Evolutionary conservation across 2,113 vertebrate species (phyloP).

Genomic region (Tichodroma muraria): DNA sequence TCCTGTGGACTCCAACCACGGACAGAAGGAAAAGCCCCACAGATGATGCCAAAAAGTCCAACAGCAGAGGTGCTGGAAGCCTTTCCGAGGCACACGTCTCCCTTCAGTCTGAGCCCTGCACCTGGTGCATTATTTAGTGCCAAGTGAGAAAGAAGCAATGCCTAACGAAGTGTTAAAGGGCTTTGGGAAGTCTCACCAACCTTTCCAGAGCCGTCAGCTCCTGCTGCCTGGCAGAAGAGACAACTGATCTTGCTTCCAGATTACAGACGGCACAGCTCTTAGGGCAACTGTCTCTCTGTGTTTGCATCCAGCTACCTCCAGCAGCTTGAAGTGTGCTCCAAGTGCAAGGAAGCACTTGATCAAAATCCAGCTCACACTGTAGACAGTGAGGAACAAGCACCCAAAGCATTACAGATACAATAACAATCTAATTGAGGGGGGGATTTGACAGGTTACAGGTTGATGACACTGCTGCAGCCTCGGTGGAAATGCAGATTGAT

Average conservation of each 20-base stretch:
- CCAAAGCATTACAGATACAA: neutral
- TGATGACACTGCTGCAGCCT: conserved; percentile 17
- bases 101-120: neutral
- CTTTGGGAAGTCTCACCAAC: neutral
- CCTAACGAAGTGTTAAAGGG: neutral
- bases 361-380: neutral
- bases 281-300: conserved; percentile 15
- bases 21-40: neutral
- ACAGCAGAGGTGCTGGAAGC: neutral
- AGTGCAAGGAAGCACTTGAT: conserved; percentile 25
- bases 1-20: accelerated
- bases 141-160: neutral
- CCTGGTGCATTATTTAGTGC: neutral
- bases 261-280: neutral
- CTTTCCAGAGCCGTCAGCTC: neutral
- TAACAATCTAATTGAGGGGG: neutral
- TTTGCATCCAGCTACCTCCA: conserved; percentile 36
- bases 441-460: conserved; percentile 25
- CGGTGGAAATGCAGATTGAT: neutral
- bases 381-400: neutral
- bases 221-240: neutral
- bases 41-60: neutral
- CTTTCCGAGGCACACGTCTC: accelerated
- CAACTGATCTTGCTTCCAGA: conserved; percentile 2
- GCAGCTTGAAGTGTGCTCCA: neutral